These are phyloP conservation scores for Clarias gariepinus DNA, from an alignment of 2,113 vertebrate genomes.

Conservation along the genomic window DNA sequence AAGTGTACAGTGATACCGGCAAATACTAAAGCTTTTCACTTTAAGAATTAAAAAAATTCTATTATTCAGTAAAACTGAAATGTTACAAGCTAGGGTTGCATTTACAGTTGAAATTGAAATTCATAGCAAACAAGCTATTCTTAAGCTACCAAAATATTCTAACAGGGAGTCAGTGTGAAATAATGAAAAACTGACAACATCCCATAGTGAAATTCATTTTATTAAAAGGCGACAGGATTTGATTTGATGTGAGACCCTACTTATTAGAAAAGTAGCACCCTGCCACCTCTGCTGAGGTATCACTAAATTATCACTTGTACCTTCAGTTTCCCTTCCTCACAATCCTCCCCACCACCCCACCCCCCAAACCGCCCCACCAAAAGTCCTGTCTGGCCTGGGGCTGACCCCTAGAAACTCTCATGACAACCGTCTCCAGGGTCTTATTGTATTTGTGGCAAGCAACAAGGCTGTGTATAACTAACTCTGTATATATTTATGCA, in stretches of 20 bases:
- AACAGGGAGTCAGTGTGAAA: background rate
- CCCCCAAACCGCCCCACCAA: background rate
- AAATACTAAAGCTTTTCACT: slow-evolving; percentile 31
- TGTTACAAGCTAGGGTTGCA: slow-evolving; percentile 8
- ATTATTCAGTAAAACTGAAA: slow-evolving; percentile 29
- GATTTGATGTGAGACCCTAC: slow-evolving; percentile 23
- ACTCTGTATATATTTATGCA: slow-evolving; percentile 32
- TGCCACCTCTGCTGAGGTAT: slow-evolving; percentile 28
- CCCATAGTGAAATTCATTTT: background rate
- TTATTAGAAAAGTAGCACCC: slow-evolving; percentile 34
- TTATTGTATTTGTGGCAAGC: slow-evolving; percentile 53
- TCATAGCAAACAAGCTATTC: slow-evolving; percentile 23
- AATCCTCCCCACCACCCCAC: slow-evolving; percentile 31
- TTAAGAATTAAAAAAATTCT: slow-evolving; percentile 15
- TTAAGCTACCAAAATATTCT: background rate
- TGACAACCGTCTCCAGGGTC: slow-evolving; percentile 56
- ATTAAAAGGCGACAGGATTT: background rate
- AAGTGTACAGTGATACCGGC: slow-evolving; percentile 41
- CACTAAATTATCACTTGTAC: slow-evolving; percentile 54
- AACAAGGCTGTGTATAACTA: slow-evolving; percentile 36
- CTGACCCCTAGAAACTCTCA: slow-evolving; percentile 54
- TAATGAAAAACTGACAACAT: background rate
- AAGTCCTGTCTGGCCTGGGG: slow-evolving; percentile 46
- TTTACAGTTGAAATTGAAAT: slow-evolving; percentile 13
- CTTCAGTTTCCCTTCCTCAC: slow-evolving; percentile 33